Base-by-base conservation (phyloP, 53 echinoderm and acorn worm species). In the Mesocentrotus franciscanus region DNA sequence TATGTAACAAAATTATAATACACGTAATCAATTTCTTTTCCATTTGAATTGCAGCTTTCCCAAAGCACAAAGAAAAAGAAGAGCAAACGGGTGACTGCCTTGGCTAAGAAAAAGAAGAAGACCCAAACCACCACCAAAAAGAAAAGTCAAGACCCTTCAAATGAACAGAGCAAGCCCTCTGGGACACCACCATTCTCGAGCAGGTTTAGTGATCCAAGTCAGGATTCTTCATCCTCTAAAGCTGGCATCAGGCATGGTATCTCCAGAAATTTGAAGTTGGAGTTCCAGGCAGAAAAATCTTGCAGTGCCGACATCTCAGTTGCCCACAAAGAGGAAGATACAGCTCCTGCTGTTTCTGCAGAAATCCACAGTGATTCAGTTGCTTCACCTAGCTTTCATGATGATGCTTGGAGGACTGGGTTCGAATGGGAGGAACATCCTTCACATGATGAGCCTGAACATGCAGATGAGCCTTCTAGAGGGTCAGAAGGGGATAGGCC, bases 51-150 rank as follows among this genome's bases (percentile, higher is more conserved):
- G 14, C 95, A 94, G 95, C 71, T 94, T 20, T 94, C 95, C 61
- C 87, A 85, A 64, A 94, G 95, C 56, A 94, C 95, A 33, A 94
- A 94, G 95, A 94, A 94, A 68, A 94, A 94, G 95, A 94, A 94
- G 95, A 85, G 20, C 10, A 60, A 81, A 81, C n/a, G 83, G 20
- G 4, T 7, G 11, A 32, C 14, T 35, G 26, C 62, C 26, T 76
- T 39, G 7, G 29, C 32, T 8, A 93, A 93, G 93, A 76, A 75
- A 92, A 56, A 92, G 92, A 62, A 92, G 42, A 57, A 75, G 70
- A 36, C 32, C 55, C 8, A 24, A 35, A 92, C 92, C 22, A 26
- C 56, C 30, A 74, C 71, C 56, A 92, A 56, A 56, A 92, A 72
- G 75, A 74, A 92, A 92, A 22, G 14, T 39, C 26, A 36, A 42